Evolutionary conservation across 2,797 vertebrate species (phyloP), one percentile per base, ranked within the genome.

Genomic region (Sebastiscus tertius): DNA sequence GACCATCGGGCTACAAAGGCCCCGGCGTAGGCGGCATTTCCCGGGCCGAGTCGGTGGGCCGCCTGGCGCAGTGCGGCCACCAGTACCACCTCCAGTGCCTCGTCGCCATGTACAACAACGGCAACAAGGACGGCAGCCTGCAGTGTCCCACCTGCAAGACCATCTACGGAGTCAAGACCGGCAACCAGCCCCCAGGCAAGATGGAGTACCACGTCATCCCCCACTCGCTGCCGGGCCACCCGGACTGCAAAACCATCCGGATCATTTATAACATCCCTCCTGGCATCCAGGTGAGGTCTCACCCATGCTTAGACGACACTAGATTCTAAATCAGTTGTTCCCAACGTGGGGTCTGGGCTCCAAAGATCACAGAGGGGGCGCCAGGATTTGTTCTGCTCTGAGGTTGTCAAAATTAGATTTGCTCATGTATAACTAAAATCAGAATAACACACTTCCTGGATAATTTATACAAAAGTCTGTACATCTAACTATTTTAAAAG

Each of bases 181-280:
- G 98, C 72, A 99, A 98, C 14, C 98, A 99, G 94, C 98, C 98
- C 12, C 98, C 98, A 0, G 98, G 98, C 90, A 99, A 99, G 95
- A 99, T 99, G 98, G 98, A 98, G 82, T 99, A 97, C 93, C 98
- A 99, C 69, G 95, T 98, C 87, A 99, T 99, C 84, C 98, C 98
- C 3, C 98, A 99, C 52, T 97, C 98, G 0, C 93, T 99, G 84
- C 98, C 98, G 0, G 98, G 98, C 54, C 97, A 99, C 74, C 96
- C 97, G 0, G 98, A 99, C 94, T 98, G 97, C 93, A 98, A 97
- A 93, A 98, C 98, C 85, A 97, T 99, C 88, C 97, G 98, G 26
- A 99, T 99, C 84, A 99, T 99, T 92, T 99, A 99, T 93, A 98
- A 98, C 92, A 99, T 99, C 85, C 96, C 98, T 6, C 98, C 98